Percentiles rank a stretch among this genome's conserved stretches.
phyloP scores from a whole-genome alignment of 2,113 vertebrate species.

The Hylia prasina region DNA sequence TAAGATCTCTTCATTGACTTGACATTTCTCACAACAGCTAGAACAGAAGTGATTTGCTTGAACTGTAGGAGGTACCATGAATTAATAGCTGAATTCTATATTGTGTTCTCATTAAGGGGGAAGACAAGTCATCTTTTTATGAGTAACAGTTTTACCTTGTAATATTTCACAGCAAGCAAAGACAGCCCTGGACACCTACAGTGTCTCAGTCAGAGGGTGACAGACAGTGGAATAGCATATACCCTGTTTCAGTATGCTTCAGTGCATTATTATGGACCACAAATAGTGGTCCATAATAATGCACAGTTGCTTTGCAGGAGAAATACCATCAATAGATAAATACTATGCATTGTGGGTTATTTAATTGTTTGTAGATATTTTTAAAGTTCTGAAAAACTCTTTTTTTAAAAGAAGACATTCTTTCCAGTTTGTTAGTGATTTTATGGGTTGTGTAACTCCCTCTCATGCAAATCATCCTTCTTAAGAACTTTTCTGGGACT shows the following conservation, averaged over 20 bases:
- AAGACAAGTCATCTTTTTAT: conserved; percentile 48
- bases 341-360: background rate
- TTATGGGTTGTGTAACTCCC: background rate
- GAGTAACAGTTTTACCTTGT: conserved; percentile 64
- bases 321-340: conserved; percentile 26
- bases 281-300: conserved; percentile 59
- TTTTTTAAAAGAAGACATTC: background rate
- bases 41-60: conserved; percentile 41
- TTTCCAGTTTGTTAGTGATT: background rate
- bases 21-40: conserved; percentile 16
- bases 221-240: conserved; percentile 42
- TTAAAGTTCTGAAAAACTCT: background rate
- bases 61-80: conserved; percentile 1
- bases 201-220: conserved; percentile 55
- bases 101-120: conserved; percentile 44
- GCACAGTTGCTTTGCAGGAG: conserved; percentile 55
- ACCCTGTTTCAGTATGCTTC: conserved; percentile 52
- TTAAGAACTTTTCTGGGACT: background rate
- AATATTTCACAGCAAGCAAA: conserved; percentile 59
- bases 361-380: background rate
- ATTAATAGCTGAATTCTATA: conserved; percentile 44
- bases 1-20: background rate
- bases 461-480: background rate
- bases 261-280: no score
- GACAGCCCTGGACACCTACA: conserved; percentile 54